phyloP scores from a whole-genome alignment of 2,113 vertebrate genomes.

The Scytalopus superciliaris region DNA sequence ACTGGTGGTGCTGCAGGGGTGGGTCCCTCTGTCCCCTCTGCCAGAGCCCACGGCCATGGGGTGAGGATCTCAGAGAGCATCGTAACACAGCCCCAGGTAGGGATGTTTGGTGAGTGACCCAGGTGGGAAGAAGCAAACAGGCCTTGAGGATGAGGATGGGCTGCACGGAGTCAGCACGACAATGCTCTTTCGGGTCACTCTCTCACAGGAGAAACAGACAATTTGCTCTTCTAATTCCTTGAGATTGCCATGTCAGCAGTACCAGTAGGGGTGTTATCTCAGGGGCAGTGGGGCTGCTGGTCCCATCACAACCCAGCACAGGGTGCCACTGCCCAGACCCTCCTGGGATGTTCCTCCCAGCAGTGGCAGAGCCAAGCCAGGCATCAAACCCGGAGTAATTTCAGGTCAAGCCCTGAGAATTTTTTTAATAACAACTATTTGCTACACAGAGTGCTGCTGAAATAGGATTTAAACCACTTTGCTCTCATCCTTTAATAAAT shows the following conservation, averaged over 20 bases:
- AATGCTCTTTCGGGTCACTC: rapidly evolving
- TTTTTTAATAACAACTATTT: background rate
- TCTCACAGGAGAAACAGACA: background rate
- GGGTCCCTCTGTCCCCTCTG: background rate
- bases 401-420: background rate
- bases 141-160: background rate
- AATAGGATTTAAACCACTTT: background rate
- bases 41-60: background rate
- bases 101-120: rapidly evolving
- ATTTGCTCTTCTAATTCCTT: background rate
- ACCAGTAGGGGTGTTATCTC: too few relatives aligned
- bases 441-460: background rate
- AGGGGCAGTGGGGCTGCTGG: background rate
- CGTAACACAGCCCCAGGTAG: rapidly evolving
- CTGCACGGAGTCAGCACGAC: background rate
- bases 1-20: background rate
- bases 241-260: background rate
- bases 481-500: background rate
- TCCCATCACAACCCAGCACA: background rate
- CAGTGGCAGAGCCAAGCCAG: rapidly evolving
- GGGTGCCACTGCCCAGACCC: background rate
- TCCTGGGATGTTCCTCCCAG: background rate
- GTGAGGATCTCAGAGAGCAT: background rate
- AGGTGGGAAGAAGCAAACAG: background rate
- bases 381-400: background rate